Evolutionary conservation across 1,140 invertebrate species (phyloP), one percentile per base, ranked within the genome.

Genomic region (Olivierus martensii): DNA sequence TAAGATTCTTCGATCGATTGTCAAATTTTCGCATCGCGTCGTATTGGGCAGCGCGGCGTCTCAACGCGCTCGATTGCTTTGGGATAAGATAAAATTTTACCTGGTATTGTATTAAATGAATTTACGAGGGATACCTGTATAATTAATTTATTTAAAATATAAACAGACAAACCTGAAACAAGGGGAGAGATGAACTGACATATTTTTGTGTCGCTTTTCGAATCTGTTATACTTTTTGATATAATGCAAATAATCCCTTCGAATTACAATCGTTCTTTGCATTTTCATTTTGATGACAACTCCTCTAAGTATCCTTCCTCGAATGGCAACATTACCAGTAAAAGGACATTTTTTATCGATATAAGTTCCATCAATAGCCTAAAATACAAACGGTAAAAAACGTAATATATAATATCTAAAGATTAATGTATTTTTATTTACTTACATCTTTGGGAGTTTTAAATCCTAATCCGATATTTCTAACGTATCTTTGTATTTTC

Each of bases 341-440:
- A 98, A 99, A 17, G 95, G 96, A 65, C 96, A 99, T 71, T 99
- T 99, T 74, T 98, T 99, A 75, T 99, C 96, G 66, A 99, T 97
- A 77, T 99, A 99, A 17, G 83, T 88, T 49, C 95, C 95, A 69
- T 97, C 90, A 62, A 91, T 84, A 22, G 96, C 96, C 79, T 28
- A 28, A 28, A 2, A 28, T 28, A 28, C 9, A 28, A n/a, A n/a
- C n/a, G 4, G 28, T 6, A 9, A 28, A 28, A 28, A 28, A 28
- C 9, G 7, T 28, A 28, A 28, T 28, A 28, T 28, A 28, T 6
- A 28, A 28, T 6, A 28, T 28, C 9, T 28, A 28, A 28, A 28
- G 28, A 28, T 6, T 28, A 28, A 28, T 28, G 9, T 28, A 9
- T 6, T 28, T 4, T 28, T 4, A 28, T 28, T 28, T 28, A 28